A percentile compares a stretch with the other conserved stretches of the same genome.
These are phyloP conservation scores for Cydia splendana DNA, from an alignment of 1,140 invertebrate genomes.

Conservation along the genomic window DNA sequence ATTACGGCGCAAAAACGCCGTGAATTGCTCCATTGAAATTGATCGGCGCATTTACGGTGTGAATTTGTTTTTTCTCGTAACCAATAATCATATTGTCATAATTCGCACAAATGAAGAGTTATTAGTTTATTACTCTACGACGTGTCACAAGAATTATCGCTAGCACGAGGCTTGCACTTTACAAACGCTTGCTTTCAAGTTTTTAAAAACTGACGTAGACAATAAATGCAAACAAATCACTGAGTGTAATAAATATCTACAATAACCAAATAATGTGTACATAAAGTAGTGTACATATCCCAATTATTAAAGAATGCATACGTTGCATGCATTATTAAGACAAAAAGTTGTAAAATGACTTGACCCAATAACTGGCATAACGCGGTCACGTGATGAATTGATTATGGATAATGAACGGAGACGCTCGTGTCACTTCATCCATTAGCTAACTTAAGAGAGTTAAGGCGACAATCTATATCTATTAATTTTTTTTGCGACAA, in stretches of 20 bases:
- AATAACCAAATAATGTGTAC: not conserved
- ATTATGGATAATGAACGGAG: not conserved
- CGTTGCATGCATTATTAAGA: not conserved
- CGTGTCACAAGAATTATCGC: constrained; percentile 13
- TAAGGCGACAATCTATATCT: not conserved
- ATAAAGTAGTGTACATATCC: not conserved
- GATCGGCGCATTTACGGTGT: constrained; percentile 42
- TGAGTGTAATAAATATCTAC: not conserved
- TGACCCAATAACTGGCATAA: constrained; percentile 7
- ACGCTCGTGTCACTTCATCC: not conserved
- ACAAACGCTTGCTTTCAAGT: not conserved
- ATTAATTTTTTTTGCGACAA: not conserved
- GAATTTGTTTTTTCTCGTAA: constrained; percentile 23
- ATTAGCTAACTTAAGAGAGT: not conserved
- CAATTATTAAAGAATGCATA: not conserved
- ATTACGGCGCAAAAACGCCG: constrained; percentile 56
- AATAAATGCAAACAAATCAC: not conserved
- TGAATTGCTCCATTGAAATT: constrained; percentile 66
- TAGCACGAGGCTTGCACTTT: not conserved
- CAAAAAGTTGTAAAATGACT: not conserved
- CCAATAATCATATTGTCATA: constrained; percentile 26
- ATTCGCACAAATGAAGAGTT: constrained; percentile 20
- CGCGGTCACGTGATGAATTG: constrained; percentile 11
- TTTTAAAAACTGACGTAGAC: not conserved
- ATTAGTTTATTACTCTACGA: constrained; percentile 5